Percentiles rank a stretch among this genome's conserved stretches.
Conservation (phyloP, 2,797 vertebrate genomes). For the Mus minutoides region DNA sequence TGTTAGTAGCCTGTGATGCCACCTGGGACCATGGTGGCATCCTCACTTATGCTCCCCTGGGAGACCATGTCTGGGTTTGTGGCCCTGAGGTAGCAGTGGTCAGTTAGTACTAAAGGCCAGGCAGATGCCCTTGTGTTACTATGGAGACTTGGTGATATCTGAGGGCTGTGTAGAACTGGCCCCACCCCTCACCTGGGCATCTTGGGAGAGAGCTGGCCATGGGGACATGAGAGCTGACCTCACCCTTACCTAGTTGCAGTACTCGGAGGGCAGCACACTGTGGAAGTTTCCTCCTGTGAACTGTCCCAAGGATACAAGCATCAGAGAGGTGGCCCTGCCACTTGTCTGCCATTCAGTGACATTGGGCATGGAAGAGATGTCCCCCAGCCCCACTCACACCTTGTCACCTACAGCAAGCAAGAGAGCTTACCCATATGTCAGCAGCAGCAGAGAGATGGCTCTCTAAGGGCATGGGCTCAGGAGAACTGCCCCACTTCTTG, state of each 20-base stretch:
- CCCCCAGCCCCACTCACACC: rapidly evolving
- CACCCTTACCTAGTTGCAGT: background rate
- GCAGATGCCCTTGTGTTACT: background rate
- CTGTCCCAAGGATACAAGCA: background rate
- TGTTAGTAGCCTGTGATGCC: background rate
- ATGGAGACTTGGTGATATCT: background rate
- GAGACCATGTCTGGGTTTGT: background rate
- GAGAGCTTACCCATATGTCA: background rate
- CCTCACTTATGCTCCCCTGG: background rate
- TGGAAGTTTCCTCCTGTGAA: background rate
- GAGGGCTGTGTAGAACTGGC: background rate
- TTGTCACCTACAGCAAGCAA: background rate
- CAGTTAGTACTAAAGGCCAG: background rate
- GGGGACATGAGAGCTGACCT: background rate
- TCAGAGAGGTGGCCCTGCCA: background rate
- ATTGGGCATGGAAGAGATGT: background rate
- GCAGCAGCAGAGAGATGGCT: background rate
- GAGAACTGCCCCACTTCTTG: background rate
- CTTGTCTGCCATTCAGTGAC: background rate
- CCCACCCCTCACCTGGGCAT: background rate
- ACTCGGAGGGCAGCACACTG: background rate
- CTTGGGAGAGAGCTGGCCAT: no score
- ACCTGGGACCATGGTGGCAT: background rate
- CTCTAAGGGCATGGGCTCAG: background rate
- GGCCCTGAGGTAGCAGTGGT: background rate